Evolutionary conservation across 2,797 vertebrate genomes (phyloP), one percentile per base, ranked within the genome.

Genomic region (Anas bernieri): DNA sequence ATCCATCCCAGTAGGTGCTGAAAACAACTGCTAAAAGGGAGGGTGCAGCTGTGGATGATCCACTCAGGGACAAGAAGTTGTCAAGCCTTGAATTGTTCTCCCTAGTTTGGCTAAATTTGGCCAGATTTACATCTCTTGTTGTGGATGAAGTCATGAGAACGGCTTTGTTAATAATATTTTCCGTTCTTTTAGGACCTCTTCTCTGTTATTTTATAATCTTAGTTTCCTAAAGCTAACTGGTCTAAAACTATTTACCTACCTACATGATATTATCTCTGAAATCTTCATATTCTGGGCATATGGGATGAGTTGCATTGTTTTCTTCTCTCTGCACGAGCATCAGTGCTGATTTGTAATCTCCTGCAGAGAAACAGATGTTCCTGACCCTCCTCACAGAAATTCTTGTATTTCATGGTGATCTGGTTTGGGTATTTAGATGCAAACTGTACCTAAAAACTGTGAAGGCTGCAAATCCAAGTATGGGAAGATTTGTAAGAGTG

Each of bases 291-390:
- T 68, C 35, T 9, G 22, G 55, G 43, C 25, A 15, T 8, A 12
- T 84, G 18, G 31, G 20, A 55, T 80, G 74, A 76, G 23, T 79
- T 86, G 59, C 17, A 31, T 84, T 79, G 77, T 88, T 92, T 75
- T 84, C 54, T 83, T 80, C n/a, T 16, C 7, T 86, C 20, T 82
- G 61, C 68, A 67, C 1, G 48, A 82, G 31, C 61, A 37, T 6
- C 48, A 48, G 48, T 88, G 82, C 1, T 82, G 70, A 84, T 80
- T 48, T 93, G n/a, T 37, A 41, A 55, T 79, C 28, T 83, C 80
- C 52, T 86, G 52, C 59, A 63, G 70, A 82, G 88, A 86, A 90
- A 86, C 69, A 86, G 80, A 77, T 93, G 77, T 88, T 94, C 30
- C 7, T 93, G 79, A 83, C 66, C 88, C 66, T 92, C 52, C 70